Percentiles rank a stretch among this genome's conserved stretches.
Evolutionary conservation across 2,113 vertebrate species (phyloP).

Genomic region (Aegithalos caudatus): DNA sequence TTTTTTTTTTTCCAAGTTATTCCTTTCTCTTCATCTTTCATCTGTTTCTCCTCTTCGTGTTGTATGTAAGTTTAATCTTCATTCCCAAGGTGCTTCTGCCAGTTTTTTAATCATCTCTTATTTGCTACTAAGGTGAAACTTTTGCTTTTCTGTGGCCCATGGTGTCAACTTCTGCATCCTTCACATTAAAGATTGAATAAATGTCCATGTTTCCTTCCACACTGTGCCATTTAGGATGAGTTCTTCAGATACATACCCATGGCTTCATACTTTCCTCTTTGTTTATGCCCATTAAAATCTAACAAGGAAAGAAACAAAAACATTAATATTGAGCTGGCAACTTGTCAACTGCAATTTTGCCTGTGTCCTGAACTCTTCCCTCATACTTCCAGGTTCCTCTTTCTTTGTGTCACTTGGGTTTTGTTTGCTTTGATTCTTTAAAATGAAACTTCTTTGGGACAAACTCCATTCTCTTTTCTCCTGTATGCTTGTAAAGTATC

Average conservation of each 20-base stretch:
- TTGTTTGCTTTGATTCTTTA: neutral
- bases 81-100: neutral
- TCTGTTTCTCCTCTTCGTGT: neutral
- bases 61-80: neutral
- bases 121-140: neutral
- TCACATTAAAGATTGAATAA: neutral
- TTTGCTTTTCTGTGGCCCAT: neutral
- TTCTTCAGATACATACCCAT: neutral
- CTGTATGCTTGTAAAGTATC: neutral
- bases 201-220: neutral
- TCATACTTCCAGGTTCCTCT: neutral
- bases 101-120: neutral
- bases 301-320: neutral
- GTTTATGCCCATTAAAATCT: neutral
- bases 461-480: neutral
- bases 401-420: accelerated
- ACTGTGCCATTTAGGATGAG: neutral
- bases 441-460: neutral
- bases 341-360: neutral
- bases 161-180: neutral
- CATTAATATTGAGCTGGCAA: neutral
- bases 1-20: neutral
- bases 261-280: neutral
- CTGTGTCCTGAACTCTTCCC: neutral
- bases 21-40: neutral